These are phyloP conservation scores for Muricea muricata DNA, from an alignment of 92 coral and sea anemone genomes.

Conservation along the genomic window DNA sequence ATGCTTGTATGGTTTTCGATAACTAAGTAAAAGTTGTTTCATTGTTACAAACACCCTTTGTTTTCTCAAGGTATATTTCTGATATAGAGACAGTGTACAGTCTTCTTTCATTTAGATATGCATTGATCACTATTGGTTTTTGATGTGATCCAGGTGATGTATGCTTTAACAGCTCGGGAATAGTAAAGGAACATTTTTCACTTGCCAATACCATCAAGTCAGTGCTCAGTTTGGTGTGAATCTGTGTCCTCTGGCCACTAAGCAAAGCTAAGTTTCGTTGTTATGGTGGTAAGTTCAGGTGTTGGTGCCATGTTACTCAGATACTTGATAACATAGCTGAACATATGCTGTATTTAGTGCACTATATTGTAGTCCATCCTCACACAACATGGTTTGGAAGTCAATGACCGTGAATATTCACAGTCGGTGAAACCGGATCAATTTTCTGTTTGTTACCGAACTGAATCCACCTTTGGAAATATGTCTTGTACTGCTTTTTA, in stretches of 20 bases:
- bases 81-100: too few relatives aligned
- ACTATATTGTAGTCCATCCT: conserved; percentile 56
- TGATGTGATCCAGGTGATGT: not conserved
- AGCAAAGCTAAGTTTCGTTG: not conserved
- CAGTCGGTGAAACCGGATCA: conserved; percentile 57
- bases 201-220: not conserved
- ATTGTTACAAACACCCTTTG: too few relatives aligned
- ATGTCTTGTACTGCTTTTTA: conserved; percentile 57
- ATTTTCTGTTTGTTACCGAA: conserved; percentile 38
- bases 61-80: too few relatives aligned
- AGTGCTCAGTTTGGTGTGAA: not conserved
- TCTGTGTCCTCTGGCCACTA: not conserved
- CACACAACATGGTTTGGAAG: conserved; percentile 56
- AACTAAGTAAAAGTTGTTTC: too few relatives aligned
- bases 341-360: conserved; percentile 63
- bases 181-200: not conserved
- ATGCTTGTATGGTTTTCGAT: not conserved
- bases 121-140: not conserved
- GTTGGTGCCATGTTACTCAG: conserved; percentile 54
- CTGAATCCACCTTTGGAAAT: conserved; percentile 59
- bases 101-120: too few relatives aligned
- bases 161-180: not conserved
- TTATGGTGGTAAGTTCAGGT: conserved; percentile 51
- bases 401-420: conserved; percentile 56
- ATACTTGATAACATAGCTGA: conserved; percentile 71